Base-by-base conservation (phyloP, 2,888 invertebrate species). In the Vannuccia rotundouncinata region DNA sequence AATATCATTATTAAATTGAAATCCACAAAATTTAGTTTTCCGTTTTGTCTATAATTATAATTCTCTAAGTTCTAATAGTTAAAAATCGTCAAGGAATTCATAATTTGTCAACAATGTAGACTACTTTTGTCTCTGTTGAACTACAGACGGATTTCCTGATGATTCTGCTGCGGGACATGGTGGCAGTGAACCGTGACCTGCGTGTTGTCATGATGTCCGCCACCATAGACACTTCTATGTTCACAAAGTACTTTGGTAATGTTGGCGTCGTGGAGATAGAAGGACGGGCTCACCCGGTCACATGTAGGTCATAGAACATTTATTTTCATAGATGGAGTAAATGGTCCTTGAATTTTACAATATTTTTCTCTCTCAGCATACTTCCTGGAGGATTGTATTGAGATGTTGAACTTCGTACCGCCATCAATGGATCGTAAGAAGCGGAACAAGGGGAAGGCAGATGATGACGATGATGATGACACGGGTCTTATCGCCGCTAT, bases 161-260 rank as follows among this genome's bases (percentile, higher is more conserved):
- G 89, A 95, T 98, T 78, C 91, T 99, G 0, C 90, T 99, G 0
- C 91, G 95, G 1, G 98, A 98, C 87, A 95, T 99, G 95, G 92
- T 95, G 0, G 93, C 93, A 82, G 91, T 92, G 0, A 95, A 94
- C 89, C 95, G 95, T 0, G 94, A 97, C 84, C 89, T 99, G 29
- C 91, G 95, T 45, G 92, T 99, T 5, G 93, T 99, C 79, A 91
- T 99, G 31, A 98, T 99, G 98, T 97, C 97, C 0, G 98, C 98
- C 10, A 98, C 98, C 0, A 95, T 99, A 60, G 97, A 99, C 85
- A 96, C 95, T 0, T 91, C 93, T 0, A 90, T 97, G 0, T 99
- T 99, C 89, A 92, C 93, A 0, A 91, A 92, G 29, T 99, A 97
- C 89, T 99, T 97, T 89, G 94, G 93, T 79, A 90, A 92, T 83